phyloP scores from a whole-genome alignment of 2,888 invertebrate genomes.

The Steinernema hermaphroditum region DNA sequence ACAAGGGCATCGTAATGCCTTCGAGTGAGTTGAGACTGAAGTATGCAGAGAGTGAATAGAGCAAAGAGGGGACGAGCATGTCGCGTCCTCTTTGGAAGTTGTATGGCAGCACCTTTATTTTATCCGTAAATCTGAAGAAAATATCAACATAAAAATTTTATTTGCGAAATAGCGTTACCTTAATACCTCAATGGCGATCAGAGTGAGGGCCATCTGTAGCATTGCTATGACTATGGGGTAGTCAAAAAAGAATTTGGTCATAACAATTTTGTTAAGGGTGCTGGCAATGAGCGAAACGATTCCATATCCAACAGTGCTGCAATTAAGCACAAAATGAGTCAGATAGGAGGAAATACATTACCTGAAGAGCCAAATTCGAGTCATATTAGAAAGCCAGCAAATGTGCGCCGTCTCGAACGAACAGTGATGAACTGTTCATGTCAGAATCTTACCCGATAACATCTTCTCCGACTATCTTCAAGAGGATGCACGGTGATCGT shows the following conservation, averaged over 20 bases:
- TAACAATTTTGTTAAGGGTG: slow-evolving; percentile 47
- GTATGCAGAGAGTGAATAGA: slow-evolving; percentile 69
- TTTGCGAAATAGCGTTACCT: slow-evolving; percentile 43
- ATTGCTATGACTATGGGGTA: slow-evolving; percentile 70
- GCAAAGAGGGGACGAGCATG: slow-evolving; percentile 69
- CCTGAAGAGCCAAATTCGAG: no score
- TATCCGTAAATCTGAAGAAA: slow-evolving; percentile 48
- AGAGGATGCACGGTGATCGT: no score
- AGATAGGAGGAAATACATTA: no score
- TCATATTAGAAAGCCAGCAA: no score
- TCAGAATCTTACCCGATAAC: no score
- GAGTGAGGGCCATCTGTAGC: slow-evolving; percentile 69
- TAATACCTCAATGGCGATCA: slow-evolving; percentile 67
- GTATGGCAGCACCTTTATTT: slow-evolving; percentile 67
- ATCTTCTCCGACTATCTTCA: no score
- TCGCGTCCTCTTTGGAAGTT: slow-evolving; percentile 67
- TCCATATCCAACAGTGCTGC: slow-evolving; percentile 34
- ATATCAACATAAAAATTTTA: background rate
- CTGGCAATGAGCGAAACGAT: slow-evolving; percentile 39
- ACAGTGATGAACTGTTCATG: no score
- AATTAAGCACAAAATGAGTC: no score
- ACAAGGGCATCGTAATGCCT: slow-evolving; percentile 71
- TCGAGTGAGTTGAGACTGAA: slow-evolving; percentile 70
- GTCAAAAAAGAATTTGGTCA: slow-evolving; percentile 68
- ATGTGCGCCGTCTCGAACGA: no score